A percentile compares a stretch with the other conserved stretches of the same genome.
These are phyloP conservation scores for Columba janthina DNA, from an alignment of 2,113 vertebrate genomes.

Conservation along the genomic window DNA sequence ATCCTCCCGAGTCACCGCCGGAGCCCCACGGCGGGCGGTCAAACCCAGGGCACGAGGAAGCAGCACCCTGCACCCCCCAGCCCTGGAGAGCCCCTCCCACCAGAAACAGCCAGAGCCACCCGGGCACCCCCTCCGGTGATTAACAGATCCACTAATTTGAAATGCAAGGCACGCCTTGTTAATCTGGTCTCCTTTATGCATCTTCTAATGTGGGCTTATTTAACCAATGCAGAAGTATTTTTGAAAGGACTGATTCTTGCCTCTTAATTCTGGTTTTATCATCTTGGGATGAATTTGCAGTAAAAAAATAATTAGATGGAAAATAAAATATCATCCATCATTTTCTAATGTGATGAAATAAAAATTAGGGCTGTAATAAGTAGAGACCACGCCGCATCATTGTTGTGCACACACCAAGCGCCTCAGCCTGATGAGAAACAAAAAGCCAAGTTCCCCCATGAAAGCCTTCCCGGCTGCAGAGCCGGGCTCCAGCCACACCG, in stretches of 20 bases:
- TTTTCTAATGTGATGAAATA: not conserved
- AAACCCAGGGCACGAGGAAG: too few relatives aligned
- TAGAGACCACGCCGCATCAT: not conserved
- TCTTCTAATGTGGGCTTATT: not conserved
- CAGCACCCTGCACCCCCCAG: too few relatives aligned
- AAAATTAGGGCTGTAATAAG: not conserved
- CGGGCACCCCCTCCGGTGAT: not conserved
- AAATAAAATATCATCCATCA: constrained; percentile 4
- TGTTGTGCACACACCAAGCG: not conserved
- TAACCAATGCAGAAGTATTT: not conserved
- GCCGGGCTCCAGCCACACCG: not conserved
- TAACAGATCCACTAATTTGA: not conserved
- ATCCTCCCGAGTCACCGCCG: too few relatives aligned
- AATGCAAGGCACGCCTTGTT: constrained; percentile 2
- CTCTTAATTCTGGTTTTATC: constrained; percentile 14
- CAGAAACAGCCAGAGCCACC: not conserved
- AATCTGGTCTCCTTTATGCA: not conserved
- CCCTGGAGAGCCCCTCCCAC: not conserved
- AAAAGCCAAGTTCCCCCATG: not conserved
- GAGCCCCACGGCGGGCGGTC: too few relatives aligned
- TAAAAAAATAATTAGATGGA: not conserved
- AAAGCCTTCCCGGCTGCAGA: not conserved
- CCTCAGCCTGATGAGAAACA: constrained; percentile 8
- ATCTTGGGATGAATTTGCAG: not conserved
- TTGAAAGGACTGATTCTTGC: not conserved